Base-by-base conservation (phyloP, 1,140 invertebrate genomes). In the Drepana arcuata region DNA sequence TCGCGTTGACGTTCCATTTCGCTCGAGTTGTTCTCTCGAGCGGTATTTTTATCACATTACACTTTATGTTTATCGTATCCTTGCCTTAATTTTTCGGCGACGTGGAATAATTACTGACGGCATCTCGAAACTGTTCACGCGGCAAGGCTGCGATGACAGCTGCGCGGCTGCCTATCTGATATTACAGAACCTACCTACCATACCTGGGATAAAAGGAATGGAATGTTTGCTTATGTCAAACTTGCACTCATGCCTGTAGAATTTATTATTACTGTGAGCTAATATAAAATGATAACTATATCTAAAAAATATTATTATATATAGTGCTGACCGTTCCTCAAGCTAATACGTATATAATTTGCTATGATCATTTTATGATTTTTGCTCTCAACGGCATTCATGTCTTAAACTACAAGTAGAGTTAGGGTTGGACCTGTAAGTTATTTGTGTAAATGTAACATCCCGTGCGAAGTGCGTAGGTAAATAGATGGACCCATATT, bases 31-130 rank as follows among this genome's bases (percentile, higher is more conserved):
- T 48, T 66, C 51, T 48, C 34, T 41, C 42, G 31, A 41, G 37
- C 54, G 48, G 48, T 50, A 53, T 57, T 61, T 61, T 70, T 64
- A 59, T 66, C 54, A 50, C 53, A 54, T 61, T 52, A 54, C 35
- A 36, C 45, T 58, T 44, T 35, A 51, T 29, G 41, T 65, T 66
- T 71, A 65, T 67, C 58, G 49, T 68, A 63, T 57, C 58, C 51
- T 56, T 62, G 61, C 57, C 40, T 67, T 62, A 70, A 68, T 72
- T 70, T 73, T 70, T 68, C 60, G 57, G 43, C 52, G 62, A 69
- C 55, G 61, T 55, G 65, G 54, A 74, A 69, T 74, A 75, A 75
- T 70, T 61, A 53, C 54, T 59, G 53, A 54, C 58, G 46, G 57
- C 60, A 52, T 59, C 45, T 48, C 56, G 51, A 56, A 70, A 58